Conservation (phyloP, 2,888 invertebrate genomes). For the Troides helena region DNA sequence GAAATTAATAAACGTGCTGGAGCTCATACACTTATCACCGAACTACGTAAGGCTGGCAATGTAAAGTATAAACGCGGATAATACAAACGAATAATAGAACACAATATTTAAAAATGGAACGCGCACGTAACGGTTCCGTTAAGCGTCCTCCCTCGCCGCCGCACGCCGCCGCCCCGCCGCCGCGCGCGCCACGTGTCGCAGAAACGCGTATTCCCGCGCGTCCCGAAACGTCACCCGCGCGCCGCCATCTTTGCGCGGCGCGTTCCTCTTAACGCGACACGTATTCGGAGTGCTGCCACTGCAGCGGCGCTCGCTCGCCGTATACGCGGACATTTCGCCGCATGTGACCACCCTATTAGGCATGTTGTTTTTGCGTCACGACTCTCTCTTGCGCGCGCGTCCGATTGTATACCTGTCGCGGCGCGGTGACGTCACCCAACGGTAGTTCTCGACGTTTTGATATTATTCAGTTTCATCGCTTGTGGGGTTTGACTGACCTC, state of each 20-base stretch:
- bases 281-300: constrained; percentile 50
- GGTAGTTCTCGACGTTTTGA: constrained; percentile 47
- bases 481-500: neutral
- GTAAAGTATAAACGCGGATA: neutral
- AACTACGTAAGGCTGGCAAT: neutral
- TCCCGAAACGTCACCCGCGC: constrained; percentile 32
- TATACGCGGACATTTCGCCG: constrained; percentile 69
- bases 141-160: neutral
- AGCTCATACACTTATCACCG: too few species aligned
- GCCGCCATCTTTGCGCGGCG: constrained; percentile 35
- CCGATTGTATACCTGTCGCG: constrained; percentile 42
- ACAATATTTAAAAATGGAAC: constrained; percentile 23
- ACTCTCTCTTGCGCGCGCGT: constrained; percentile 43
- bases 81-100: constrained; percentile 23
- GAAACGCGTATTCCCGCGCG: constrained; percentile 52
- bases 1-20: too few species aligned
- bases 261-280: constrained; percentile 49
- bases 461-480: constrained; percentile 9
- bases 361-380: constrained; percentile 64
- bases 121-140: constrained; percentile 35
- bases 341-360: constrained; percentile 77
- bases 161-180: too few species aligned
- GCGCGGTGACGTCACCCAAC: constrained; percentile 67
- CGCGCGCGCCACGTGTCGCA: constrained; percentile 52
- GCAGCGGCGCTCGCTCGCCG: constrained; percentile 49